Conservation (phyloP, 1,140 invertebrate species). For the Teleopsis dalmanni region DNA sequence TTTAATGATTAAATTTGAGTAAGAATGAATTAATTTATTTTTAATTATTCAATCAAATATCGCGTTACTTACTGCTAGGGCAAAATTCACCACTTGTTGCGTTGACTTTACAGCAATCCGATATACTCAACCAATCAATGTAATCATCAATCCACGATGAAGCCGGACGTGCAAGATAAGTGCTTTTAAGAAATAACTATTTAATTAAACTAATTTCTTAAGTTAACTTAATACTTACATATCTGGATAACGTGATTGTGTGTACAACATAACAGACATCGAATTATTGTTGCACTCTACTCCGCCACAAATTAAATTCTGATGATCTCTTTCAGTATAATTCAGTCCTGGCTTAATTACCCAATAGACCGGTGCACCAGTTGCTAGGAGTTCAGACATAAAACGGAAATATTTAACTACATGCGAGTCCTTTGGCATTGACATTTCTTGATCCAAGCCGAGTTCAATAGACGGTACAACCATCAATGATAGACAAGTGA, state of each 20-base stretch:
- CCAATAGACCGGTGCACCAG: constrained; percentile 89
- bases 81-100: constrained; percentile 56
- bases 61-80: constrained; percentile 52
- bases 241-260: constrained; percentile 58
- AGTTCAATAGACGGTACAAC: constrained; percentile 57
- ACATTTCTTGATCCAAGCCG: constrained; percentile 82
- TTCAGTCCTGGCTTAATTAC: constrained; percentile 71
- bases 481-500: constrained; percentile 50
- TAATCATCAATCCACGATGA: constrained; percentile 92
- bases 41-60: too few species aligned
- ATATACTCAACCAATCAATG: constrained; percentile 65
- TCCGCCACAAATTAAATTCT: constrained; percentile 72
- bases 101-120: constrained; percentile 58
- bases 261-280: constrained; percentile 65
- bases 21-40: too few species aligned
- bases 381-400: constrained; percentile 65
- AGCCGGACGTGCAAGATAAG: constrained; percentile 64
- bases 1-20: too few species aligned
- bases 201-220: constrained; percentile 9
- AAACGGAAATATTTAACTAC: constrained; percentile 73
- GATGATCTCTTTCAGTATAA: constrained; percentile 56
- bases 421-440: constrained; percentile 82
- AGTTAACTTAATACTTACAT: constrained; percentile 46
- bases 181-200: constrained; percentile 46
- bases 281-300: constrained; percentile 64